Conservation (phyloP, 2,888 invertebrate species). For the Xestoiulus laeticollis region DNA sequence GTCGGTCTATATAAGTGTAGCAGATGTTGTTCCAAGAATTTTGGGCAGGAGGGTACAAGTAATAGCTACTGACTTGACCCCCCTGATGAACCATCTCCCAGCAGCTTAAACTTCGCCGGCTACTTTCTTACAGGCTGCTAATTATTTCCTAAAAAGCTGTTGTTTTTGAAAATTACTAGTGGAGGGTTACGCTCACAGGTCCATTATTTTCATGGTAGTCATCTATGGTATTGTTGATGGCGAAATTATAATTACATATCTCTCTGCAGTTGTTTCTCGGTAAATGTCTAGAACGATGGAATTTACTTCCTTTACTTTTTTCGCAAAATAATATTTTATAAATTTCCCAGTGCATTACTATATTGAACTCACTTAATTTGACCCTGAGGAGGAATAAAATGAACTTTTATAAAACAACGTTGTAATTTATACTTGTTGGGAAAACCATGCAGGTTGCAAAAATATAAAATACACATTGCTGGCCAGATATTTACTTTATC, state of each 20-base stretch:
- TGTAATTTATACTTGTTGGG: no score
- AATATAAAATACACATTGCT: no score
- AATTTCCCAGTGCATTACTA: neutral
- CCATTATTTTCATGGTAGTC: neutral
- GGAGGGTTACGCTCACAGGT: slow-evolving; percentile 13
- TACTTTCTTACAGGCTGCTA: slow-evolving; percentile 7
- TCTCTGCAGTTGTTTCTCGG: neutral
- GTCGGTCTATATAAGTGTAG: slow-evolving; percentile 4
- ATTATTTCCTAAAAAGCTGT: slow-evolving; percentile 30
- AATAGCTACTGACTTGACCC: slow-evolving; percentile 24
- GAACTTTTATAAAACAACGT: no score
- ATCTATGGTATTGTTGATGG: slow-evolving; percentile 18
- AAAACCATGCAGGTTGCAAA: no score
- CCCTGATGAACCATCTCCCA: neutral
- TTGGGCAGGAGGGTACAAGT: neutral
- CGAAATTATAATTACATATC: neutral
- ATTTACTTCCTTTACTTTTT: slow-evolving; percentile 15
- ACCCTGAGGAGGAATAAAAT: no score
- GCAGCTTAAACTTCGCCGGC: neutral
- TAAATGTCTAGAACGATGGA: neutral
- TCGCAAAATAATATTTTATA: neutral
- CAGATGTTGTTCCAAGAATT: slow-evolving; percentile 7
- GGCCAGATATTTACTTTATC: no score
- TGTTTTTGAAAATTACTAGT: slow-evolving; percentile 24
- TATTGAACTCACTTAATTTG: neutral